Percentiles rank a stretch among this genome's conserved stretches.
phyloP scores from a whole-genome alignment of 2,888 invertebrate species.

The Chamaedrilus cognettii region DNA sequence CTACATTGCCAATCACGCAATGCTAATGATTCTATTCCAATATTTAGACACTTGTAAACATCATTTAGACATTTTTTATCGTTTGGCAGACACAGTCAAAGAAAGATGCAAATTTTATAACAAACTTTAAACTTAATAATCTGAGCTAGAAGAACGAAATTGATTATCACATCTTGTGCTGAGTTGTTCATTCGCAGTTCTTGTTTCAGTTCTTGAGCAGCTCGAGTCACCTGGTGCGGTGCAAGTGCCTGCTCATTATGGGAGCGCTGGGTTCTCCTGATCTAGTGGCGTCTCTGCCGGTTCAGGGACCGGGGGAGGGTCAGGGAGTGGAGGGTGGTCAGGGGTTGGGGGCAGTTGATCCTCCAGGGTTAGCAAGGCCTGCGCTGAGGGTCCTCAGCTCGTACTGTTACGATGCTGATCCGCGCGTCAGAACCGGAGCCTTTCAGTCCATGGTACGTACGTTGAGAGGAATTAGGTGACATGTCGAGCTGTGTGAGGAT shows the following conservation, averaged over 20 bases:
- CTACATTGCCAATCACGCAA: no score
- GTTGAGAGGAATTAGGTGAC: no score
- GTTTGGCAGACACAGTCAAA: no score
- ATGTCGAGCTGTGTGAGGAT: no score
- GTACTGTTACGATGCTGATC: slow-evolving; percentile 84
- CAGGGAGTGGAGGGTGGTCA: background rate
- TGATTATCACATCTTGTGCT: no score
- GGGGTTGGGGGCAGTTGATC: slow-evolving; percentile 62
- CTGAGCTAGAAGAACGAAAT: no score
- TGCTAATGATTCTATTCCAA: no score
- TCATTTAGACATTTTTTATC: no score
- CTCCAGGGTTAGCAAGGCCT: slow-evolving; percentile 62
- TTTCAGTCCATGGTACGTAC: slow-evolving; percentile 80
- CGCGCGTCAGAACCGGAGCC: slow-evolving; percentile 85
- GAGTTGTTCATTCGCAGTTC: background rate
- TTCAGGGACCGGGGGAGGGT: no score
- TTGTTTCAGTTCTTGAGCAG: slow-evolving; percentile 47
- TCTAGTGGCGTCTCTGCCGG: slow-evolving; percentile 4
- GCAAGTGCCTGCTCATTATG: slow-evolving; percentile 77
- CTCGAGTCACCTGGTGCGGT: slow-evolving; percentile 73
- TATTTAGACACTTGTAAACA: no score
- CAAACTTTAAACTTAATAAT: no score
- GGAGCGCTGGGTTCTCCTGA: slow-evolving; percentile 64
- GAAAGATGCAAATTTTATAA: no score
- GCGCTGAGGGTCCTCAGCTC: slow-evolving; percentile 74